Evolutionary conservation across 1,140 invertebrate species (phyloP), one percentile per base, ranked within the genome.

Genomic region (Aphelenchoides avenae): DNA sequence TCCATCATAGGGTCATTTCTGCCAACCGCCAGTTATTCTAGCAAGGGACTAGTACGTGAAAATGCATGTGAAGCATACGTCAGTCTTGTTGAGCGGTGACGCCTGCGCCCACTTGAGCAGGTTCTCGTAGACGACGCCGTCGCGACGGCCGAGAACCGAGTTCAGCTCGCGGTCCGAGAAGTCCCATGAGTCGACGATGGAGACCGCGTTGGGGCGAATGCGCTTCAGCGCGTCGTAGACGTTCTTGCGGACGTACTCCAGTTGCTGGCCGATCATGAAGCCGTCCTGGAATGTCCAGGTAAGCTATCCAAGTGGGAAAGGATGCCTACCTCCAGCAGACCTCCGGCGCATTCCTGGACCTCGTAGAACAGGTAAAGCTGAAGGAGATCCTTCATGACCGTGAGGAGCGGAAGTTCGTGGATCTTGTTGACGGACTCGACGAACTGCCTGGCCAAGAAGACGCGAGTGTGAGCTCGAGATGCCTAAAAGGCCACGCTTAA

Each of bases 151-250:
- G 1, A 95, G 76, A 0, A 87, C 84, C 9, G 89, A 93, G 20
- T 83, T 80, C 7, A 95, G 78, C 34, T 89, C 83, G 60, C 85
- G 83, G 76, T 94, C 91, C 20, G 84, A 82, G 36, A 91, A 83
- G 77, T 93, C 89, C 70, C 93, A 95, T 4, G 87, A 85, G 77
- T 95, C 91, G 0, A 94, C 90, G 9, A 94, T 79, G 5, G 86
- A 84, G 0, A 95, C 85, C 15, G 88, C 89, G 80, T 94, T 89
- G 2, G 87, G 86, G 55, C 91, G 83, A 26, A 95, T 82, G 1
- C 79, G 71, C 2, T 77, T 74, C 27, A 94, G 78, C 18, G 88
- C 78, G 18, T 83, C 82, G 64, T 87, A 85, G 33, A 90, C 76
- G 42, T 84, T 84, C 7, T 40, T 22, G 11, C 66, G 55, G 6